Evolutionary conservation across 2,113 vertebrate genomes (phyloP).

Genomic region (Copsychus sechellarum): DNA sequence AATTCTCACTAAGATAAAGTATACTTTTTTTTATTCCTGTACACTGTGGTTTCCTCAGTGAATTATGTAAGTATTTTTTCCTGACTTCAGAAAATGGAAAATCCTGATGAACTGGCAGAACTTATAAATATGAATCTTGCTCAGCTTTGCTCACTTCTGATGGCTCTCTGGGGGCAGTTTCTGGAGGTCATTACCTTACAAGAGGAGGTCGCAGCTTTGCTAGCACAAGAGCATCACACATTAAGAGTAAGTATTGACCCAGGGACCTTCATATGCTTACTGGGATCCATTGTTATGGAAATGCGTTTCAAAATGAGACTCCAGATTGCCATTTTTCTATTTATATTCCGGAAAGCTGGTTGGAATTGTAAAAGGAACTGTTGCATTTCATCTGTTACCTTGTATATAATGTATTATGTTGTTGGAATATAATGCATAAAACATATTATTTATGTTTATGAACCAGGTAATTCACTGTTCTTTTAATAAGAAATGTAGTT

Average conservation of each 20-base stretch:
- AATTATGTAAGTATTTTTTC: not conserved
- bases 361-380: not conserved
- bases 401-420: not conserved
- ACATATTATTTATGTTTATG: not conserved
- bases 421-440: not conserved
- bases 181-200: constrained; percentile 91
- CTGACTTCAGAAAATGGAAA: constrained; percentile 85
- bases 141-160: constrained; percentile 96
- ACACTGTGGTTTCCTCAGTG: not conserved
- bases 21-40: not conserved
- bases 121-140: constrained; percentile 99
- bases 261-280: not conserved
- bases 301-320: not conserved
- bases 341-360: not conserved
- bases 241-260: constrained; percentile 84
- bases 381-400: not conserved
- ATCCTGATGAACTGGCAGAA: constrained; percentile 96
- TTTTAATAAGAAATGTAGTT: not conserved
- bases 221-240: constrained; percentile 91
- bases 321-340: not conserved
- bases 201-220: constrained; percentile 84
- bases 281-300: not conserved
- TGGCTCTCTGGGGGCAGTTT: constrained; percentile 98
- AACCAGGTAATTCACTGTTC: not conserved
- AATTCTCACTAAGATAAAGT: not conserved